These are phyloP conservation scores for Propithecus perrieri DNA, from an alignment of 2,797 vertebrate genomes.

Conservation along the genomic window DNA sequence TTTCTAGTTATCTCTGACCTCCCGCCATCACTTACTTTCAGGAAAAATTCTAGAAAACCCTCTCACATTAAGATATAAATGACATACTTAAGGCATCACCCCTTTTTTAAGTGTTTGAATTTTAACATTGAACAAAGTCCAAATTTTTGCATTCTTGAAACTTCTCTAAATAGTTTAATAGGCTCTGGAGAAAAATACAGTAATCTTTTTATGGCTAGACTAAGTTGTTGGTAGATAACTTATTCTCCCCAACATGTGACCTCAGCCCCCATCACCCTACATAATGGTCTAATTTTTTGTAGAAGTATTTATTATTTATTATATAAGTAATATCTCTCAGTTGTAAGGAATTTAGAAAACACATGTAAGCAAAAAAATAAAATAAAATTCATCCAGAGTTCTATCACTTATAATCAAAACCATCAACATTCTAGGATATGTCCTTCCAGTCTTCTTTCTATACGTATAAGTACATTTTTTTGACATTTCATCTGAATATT, in stretches of 20 bases:
- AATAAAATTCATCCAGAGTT: background rate
- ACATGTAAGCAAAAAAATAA: background rate
- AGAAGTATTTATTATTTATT: background rate
- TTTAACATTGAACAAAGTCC: background rate
- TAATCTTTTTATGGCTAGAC: background rate
- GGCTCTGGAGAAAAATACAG: background rate
- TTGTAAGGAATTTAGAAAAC: conserved; percentile 27
- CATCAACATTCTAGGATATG: background rate
- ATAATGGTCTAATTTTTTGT: background rate
- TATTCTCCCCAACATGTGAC: background rate
- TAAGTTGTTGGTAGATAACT: background rate
- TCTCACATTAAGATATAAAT: conserved; percentile 5
- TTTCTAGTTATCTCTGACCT: background rate
- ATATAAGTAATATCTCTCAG: background rate
- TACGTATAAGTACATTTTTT: background rate
- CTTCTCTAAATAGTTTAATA: background rate
- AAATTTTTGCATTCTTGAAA: background rate
- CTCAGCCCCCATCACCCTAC: background rate
- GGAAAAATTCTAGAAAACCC: background rate
- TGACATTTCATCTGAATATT: no score
- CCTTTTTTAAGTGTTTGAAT: background rate
- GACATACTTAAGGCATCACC: background rate
- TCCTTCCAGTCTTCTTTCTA: background rate
- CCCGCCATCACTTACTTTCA: background rate
- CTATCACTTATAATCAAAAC: background rate